Evolutionary conservation across 2,888 invertebrate genomes (phyloP).

Genomic region (Tridacna gigas): DNA sequence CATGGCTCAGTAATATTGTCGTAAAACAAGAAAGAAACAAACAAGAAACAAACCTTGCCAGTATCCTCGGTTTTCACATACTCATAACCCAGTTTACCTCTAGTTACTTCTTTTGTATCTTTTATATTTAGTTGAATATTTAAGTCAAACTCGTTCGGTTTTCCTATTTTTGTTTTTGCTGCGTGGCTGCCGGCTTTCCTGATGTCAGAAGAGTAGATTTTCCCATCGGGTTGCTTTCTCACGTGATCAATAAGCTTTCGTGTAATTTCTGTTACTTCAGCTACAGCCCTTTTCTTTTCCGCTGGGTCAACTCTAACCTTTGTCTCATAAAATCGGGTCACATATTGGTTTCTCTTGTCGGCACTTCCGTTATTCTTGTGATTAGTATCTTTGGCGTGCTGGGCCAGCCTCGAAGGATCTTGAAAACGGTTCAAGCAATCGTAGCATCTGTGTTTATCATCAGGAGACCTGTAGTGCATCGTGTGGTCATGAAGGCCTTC

Average conservation of each 20-base stretch:
- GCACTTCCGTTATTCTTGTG: conserved; percentile 17
- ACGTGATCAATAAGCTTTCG: conserved; percentile 24
- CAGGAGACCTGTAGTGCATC: not conserved
- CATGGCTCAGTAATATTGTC: not conserved
- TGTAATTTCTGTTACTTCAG: not conserved
- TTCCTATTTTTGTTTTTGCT: conserved; percentile 48
- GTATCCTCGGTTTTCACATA: conserved; percentile 13
- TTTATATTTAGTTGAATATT: conserved; percentile 31
- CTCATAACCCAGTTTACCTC: conserved; percentile 27
- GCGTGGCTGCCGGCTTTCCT: conserved; percentile 47
- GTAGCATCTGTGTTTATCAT: conserved; percentile 29
- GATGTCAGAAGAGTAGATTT: conserved; percentile 39
- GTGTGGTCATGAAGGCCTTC: conserved; percentile 23
- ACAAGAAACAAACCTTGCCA: not conserved
- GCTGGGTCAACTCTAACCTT: conserved; percentile 29
- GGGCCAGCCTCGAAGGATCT: not conserved
- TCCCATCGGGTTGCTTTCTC: conserved; percentile 36
- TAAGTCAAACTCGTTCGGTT: conserved; percentile 50
- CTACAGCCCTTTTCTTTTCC: conserved; percentile 34
- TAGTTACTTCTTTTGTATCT: conserved; percentile 5
- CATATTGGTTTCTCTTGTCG: conserved; percentile 11
- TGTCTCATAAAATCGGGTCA: conserved; percentile 30
- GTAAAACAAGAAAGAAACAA: not conserved
- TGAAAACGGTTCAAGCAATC: conserved; percentile 22
- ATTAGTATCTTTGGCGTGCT: conserved; percentile 37